Evolutionary conservation across 1,140 invertebrate genomes (phyloP).

Genomic region (Drosophila nebulosa): DNA sequence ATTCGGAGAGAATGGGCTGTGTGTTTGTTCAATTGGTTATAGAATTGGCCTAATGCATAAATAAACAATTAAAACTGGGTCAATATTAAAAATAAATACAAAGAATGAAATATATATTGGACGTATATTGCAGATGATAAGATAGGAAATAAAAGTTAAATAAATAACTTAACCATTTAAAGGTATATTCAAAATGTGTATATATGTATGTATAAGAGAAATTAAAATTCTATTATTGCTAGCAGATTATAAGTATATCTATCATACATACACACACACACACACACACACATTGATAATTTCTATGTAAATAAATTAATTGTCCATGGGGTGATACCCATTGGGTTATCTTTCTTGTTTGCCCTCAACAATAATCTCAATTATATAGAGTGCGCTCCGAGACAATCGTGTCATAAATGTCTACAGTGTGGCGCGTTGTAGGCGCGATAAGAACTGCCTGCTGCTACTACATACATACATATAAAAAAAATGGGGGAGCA

Average conservation of each 20-base stretch:
- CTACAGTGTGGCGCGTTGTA: neutral
- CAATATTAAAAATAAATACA: neutral
- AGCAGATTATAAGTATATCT: conserved; percentile 16
- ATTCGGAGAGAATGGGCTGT: neutral
- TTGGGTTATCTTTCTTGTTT: conserved; percentile 15
- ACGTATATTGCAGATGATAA: neutral
- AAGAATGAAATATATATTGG: neutral
- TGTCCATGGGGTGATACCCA: conserved; percentile 30
- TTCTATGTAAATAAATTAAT: conserved; percentile 68
- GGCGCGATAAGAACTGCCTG: neutral
- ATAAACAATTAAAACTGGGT: neutral
- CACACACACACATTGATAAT: conserved; percentile 36
- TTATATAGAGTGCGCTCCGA: neutral
- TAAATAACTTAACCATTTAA: neutral
- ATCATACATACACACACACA: too few relatives aligned
- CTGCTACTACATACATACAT: neutral
- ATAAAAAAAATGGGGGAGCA: neutral
- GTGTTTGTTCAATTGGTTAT: neutral
- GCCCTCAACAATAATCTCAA: neutral
- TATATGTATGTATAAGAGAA: too few relatives aligned
- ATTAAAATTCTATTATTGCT: neutral
- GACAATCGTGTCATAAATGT: neutral
- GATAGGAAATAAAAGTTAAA: neutral
- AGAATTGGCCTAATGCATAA: neutral
- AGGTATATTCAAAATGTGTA: neutral